Conservation (phyloP, 2,888 invertebrate genomes). For the Acrocera orbiculus region DNA sequence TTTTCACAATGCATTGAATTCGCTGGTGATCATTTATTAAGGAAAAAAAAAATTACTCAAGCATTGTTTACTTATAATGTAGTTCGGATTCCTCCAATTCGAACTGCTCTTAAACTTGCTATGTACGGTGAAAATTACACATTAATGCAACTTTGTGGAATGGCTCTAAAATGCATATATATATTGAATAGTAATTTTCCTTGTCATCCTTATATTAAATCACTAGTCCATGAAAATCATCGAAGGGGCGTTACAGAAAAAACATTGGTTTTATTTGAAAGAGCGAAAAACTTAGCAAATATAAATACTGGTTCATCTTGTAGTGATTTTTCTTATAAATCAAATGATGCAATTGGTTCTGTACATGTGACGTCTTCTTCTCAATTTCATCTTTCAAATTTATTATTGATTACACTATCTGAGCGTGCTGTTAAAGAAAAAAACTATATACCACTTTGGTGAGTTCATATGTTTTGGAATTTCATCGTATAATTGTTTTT, state of each 20-base stretch:
- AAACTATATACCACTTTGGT: conserved; percentile 30
- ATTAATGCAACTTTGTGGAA: conserved; percentile 30
- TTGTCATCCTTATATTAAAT: conserved; percentile 20
- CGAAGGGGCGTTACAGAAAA: conserved; percentile 8
- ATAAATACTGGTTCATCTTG: conserved; percentile 22
- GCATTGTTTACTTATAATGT: conserved; percentile 68
- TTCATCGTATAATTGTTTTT: no score
- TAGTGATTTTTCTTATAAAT: conserved; percentile 26
- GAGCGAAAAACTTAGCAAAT: no score
- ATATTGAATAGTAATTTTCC: conserved; percentile 23
- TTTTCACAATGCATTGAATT: conserved; percentile 41
- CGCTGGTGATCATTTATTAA: conserved; percentile 65
- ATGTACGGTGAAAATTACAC: conserved; percentile 31
- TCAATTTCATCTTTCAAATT: conserved; percentile 31
- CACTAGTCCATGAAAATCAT: conserved; percentile 13
- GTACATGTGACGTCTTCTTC: conserved; percentile 31
- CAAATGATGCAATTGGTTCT: conserved; percentile 25
- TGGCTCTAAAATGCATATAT: conserved; percentile 28
- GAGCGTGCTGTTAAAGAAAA: conserved; percentile 30
- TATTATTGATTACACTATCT: conserved; percentile 27
- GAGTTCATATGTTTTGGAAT: conserved; percentile 11
- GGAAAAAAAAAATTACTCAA: conserved; percentile 52
- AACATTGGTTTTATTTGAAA: no score
- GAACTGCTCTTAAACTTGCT: conserved; percentile 30
- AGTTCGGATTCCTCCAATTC: conserved; percentile 38